Evolutionary conservation across 1,140 invertebrate genomes (phyloP).

Genomic region (Drosophila pandora): DNA sequence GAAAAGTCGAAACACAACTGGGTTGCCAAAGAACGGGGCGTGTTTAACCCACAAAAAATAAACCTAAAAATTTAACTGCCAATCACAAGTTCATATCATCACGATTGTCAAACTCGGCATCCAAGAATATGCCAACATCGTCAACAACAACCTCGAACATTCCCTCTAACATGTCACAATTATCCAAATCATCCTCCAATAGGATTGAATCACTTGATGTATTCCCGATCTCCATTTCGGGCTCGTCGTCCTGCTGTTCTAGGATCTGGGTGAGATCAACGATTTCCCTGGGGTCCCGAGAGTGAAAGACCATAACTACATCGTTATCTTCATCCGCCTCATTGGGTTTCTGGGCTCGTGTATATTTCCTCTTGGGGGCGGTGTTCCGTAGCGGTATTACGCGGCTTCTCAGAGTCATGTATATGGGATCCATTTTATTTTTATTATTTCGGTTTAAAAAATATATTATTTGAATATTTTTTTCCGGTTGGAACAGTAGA

Average conservation of each 20-base stretch:
- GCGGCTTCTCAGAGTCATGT: not conserved
- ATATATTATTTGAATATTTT: not conserved
- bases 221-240: no score
- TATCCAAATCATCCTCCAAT: no score
- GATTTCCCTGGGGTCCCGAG: not conserved
- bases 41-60: slow-evolving; percentile 23
- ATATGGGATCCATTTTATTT: not conserved
- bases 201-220: no score
- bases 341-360: not conserved
- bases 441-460: no score
- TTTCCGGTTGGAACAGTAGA: no score
- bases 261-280: not conserved
- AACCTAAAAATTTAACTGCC: not conserved
- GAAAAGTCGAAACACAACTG: slow-evolving; percentile 65
- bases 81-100: not conserved
- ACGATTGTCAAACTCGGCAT: no score
- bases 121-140: no score
- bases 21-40: slow-evolving; percentile 13
- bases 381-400: no score
- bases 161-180: no score
- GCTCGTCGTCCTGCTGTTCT: not conserved
- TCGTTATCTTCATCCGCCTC: not conserved
- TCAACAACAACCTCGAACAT: no score
- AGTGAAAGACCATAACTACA: not conserved
- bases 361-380: not conserved